Conservation (phyloP, 2,888 invertebrate species). For the Conchocele bisecta region DNA sequence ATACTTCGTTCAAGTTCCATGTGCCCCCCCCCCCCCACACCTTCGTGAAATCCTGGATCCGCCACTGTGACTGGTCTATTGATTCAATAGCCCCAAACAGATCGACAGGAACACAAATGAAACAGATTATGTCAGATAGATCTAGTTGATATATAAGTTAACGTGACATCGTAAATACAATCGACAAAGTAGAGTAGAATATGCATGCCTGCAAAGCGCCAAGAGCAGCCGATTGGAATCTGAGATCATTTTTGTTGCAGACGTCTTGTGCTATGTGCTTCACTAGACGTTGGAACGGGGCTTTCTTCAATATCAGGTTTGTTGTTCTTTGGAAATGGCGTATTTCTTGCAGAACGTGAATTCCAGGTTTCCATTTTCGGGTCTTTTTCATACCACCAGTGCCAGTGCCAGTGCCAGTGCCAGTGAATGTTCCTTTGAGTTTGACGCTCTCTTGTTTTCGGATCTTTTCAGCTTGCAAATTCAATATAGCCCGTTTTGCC, state of each 20-base stretch:
- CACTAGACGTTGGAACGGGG: conserved; percentile 46
- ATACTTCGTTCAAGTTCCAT: too few species aligned
- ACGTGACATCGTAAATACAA: too few species aligned
- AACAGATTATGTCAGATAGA: too few species aligned
- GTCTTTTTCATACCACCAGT: conserved; percentile 45
- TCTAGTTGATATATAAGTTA: too few species aligned
- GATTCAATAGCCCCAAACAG: too few species aligned
- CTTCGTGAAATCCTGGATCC: too few species aligned
- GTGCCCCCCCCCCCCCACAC: too few species aligned
- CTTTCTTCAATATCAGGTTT: conserved; percentile 28
- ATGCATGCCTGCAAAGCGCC: conserved; percentile 36
- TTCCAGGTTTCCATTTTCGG: conserved; percentile 23
- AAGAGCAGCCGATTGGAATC: conserved; percentile 39
- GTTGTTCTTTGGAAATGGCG: conserved; percentile 43
- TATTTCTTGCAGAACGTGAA: conserved; percentile 36
- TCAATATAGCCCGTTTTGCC: conserved; percentile 10
- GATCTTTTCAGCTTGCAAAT: background rate
- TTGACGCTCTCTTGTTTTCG: background rate
- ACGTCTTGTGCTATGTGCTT: conserved; percentile 17
- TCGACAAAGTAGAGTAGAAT: background rate
- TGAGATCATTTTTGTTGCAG: background rate
- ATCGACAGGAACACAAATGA: too few species aligned
- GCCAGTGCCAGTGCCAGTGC: too few species aligned
- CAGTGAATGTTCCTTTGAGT: too few species aligned
- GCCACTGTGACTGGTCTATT: too few species aligned